Percentiles rank a stretch among this genome's conserved stretches.
Conservation (phyloP, 2,797 vertebrate species). For the Rhinoraja longicauda region DNA sequence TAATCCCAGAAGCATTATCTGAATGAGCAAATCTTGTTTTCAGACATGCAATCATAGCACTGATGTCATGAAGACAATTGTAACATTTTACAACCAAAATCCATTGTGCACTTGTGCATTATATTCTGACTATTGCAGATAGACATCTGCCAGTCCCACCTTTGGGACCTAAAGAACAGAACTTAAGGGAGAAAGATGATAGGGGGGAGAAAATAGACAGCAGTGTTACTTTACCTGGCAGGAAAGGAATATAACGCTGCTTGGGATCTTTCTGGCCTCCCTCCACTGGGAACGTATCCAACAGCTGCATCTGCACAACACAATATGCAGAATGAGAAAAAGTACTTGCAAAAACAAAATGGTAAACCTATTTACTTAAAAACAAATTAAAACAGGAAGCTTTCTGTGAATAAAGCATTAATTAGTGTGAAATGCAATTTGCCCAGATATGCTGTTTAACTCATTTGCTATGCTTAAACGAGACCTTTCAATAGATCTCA, state of each 20-base stretch:
- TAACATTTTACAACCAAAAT: not conserved
- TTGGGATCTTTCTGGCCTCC: conserved; percentile 98
- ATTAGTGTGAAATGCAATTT: not conserved
- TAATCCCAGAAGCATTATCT: not conserved
- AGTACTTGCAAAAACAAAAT: not conserved
- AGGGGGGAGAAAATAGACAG: not conserved
- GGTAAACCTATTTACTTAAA: not conserved
- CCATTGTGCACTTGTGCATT: not conserved
- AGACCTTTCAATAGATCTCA: not conserved
- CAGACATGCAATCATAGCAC: not conserved
- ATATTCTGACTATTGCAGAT: not conserved
- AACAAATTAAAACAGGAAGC: not conserved
- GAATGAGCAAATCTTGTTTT: not conserved
- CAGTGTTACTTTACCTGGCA: conserved; percentile 73
- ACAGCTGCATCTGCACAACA: conserved; percentile 87
- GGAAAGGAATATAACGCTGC: conserved; percentile 91
- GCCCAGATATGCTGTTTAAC: not conserved
- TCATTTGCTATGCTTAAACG: not conserved
- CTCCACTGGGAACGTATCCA: conserved; percentile 98
- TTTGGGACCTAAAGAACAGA: not conserved
- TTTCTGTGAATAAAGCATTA: not conserved
- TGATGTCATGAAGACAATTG: not conserved
- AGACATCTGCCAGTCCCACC: not conserved
- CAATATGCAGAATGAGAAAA: conserved; percentile 38
- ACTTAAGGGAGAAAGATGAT: not conserved